Base-by-base conservation (phyloP, 2,888 invertebrate genomes). In the Tanypteryx hageni region DNA sequence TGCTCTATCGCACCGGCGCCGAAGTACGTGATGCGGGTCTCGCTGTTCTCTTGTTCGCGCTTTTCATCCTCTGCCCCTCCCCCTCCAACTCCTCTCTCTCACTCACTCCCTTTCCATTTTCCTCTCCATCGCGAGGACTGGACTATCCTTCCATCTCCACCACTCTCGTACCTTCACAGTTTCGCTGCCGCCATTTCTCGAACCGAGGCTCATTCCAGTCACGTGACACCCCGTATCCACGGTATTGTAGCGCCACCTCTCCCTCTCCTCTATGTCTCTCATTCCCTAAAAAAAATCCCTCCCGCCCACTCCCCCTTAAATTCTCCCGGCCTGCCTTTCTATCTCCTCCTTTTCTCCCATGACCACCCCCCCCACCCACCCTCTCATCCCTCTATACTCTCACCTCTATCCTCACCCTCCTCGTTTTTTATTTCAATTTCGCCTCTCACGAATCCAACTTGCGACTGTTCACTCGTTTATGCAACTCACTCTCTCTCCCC, bases 1-100 rank as follows among this genome's bases (percentile, higher is more conserved):
- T 89, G 89, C 68, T 89, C 89, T 89, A 89, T 89, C 89, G 86
- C 86, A 86, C 61, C 61, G 89, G 89, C 89, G 89, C 89, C 64
- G 64, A 56, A 64, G 61, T 89, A 89, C 89, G 89, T 89, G 89
- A 89, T 89, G 89, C 89, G 86, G 86, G 86, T 86, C 86, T 59
- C 59, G 86, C 58, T 59, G 64, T 59, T 86, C 61, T 31, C 58
- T 27, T 58, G 16, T 27, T 68, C 68, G 58, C 61, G 61, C 44
- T 68, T 68, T 68, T 68, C 68, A 18, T 68, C 68, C 76, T 44
- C 44, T 18, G 5, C 59, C 22, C 22, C 58, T 27, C 11, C 58
- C 18, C 9, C 59, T 31, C 31, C n/a, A n/a, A n/a, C n/a, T n/a
- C 57, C 22, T 14, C 86, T 16, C 59, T 18, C 22, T 86, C 61